phyloP scores from a whole-genome alignment of 1,140 invertebrate genomes.

The Lordiphosa stackelbergi region DNA sequence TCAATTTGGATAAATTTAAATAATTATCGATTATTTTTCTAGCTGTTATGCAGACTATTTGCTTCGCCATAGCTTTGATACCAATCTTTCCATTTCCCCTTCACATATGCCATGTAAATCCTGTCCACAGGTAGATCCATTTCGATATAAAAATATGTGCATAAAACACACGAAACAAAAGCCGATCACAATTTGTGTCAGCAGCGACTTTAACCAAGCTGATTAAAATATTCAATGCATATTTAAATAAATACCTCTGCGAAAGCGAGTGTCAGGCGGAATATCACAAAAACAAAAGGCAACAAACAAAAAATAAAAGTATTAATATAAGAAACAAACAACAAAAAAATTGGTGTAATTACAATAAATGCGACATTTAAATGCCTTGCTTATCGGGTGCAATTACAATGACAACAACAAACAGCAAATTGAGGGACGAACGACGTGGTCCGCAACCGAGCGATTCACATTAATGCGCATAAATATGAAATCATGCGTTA shows the following conservation, averaged over 20 bases:
- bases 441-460: conserved; percentile 14
- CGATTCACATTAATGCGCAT: conserved; percentile 72
- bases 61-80: too few relatives aligned
- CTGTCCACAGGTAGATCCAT: conserved; percentile 26
- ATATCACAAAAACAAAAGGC: not conserved
- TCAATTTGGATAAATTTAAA: too few relatives aligned
- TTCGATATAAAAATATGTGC: conserved; percentile 22
- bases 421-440: conserved; percentile 6
- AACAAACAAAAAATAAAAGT: not conserved
- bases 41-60: too few relatives aligned
- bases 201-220: conserved; percentile 40
- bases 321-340: not conserved
- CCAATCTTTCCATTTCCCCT: conserved; percentile 5
- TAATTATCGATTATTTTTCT: too few relatives aligned
- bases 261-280: not conserved
- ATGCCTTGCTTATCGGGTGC: conserved; percentile 67
- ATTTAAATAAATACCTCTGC: too few relatives aligned
- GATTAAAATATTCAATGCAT: conserved; percentile 28
- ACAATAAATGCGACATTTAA: conserved; percentile 74
- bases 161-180: conserved; percentile 32
- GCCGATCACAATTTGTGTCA: conserved; percentile 27
- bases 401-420: conserved; percentile 65
- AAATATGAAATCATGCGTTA: conserved; percentile 76
- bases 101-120: too few relatives aligned
- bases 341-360: conserved; percentile 45